A percentile compares a stretch with the other conserved stretches of the same genome.
Conservation (phyloP, 2,113 vertebrate species). For the human region DNA sequence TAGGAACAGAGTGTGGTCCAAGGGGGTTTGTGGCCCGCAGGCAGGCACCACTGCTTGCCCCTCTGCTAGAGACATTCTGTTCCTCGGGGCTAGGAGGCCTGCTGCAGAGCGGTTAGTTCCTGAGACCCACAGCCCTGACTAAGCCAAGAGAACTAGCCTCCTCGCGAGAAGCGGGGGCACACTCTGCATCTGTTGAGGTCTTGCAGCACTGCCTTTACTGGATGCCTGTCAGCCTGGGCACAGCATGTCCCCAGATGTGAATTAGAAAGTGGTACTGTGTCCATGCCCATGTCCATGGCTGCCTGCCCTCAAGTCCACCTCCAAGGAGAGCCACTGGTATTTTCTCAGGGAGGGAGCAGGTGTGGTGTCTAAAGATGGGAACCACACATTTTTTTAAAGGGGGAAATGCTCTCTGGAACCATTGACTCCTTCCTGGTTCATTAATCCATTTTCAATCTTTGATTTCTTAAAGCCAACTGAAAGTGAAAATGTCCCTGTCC, state of each 20-base stretch:
- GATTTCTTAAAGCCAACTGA: conserved; percentile 97
- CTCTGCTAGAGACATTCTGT: accelerated
- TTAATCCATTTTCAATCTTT: conserved; percentile 76
- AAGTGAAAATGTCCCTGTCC: conserved; percentile 88
- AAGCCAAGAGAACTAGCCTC: not conserved
- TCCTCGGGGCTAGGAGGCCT: not conserved
- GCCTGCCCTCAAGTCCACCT: not conserved
- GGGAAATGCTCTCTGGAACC: conserved; percentile 47
- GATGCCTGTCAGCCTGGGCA: not conserved
- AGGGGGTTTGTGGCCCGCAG: not conserved
- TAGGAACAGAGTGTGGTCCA: not conserved
- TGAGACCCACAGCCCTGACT: not conserved
- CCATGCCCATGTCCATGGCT: not conserved
- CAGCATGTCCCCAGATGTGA: not conserved
- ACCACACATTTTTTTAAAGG: conserved; percentile 47
- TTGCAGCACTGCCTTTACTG: not conserved
- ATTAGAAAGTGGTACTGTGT: not conserved
- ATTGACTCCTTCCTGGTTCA: conserved; percentile 71
- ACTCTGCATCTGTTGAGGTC: not conserved
- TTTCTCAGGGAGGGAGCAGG: conserved; percentile 29
- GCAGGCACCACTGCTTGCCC: not conserved
- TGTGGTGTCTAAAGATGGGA: not conserved
- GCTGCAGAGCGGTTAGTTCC: not conserved
- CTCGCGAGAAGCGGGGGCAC: not conserved
- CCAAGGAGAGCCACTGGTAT: not conserved